A percentile compares a stretch with the other conserved stretches of the same genome.
phyloP scores from a whole-genome alignment of 2,888 invertebrate genomes.

The Pachycephus smyrnensis region DNA sequence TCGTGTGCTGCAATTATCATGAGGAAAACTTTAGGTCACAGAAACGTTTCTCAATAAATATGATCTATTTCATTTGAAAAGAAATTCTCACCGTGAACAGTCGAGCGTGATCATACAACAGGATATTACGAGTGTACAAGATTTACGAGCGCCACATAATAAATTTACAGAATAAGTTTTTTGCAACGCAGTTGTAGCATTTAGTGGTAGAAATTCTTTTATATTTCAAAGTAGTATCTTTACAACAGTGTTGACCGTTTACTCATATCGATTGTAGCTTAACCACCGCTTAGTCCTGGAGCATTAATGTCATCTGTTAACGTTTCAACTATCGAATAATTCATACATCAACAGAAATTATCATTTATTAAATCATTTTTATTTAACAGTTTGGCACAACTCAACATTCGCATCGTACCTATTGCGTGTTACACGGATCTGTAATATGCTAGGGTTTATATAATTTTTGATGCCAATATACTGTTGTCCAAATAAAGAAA shows the following conservation, averaged over 20 bases:
- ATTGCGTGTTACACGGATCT: background rate
- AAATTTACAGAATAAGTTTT: constrained; percentile 9
- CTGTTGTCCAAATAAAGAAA: constrained; percentile 23
- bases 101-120: background rate
- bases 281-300: background rate
- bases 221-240: constrained; percentile 31
- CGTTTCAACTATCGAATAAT: constrained; percentile 9
- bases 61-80: background rate
- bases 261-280: background rate
- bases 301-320: background rate
- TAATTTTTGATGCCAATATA: constrained; percentile 47
- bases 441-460: constrained; percentile 2
- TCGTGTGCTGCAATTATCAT: background rate
- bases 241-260: background rate
- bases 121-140: background rate
- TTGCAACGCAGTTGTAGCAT: constrained; percentile 46
- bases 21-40: too few species aligned
- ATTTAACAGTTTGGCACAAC: constrained; percentile 4
- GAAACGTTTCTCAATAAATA: background rate
- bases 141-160: background rate
- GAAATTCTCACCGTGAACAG: background rate
- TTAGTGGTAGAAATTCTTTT: constrained; percentile 52
- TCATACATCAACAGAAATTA: background rate
- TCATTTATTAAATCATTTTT: constrained; percentile 4
- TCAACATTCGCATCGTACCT: background rate